Evolutionary conservation across 2,888 invertebrate species (phyloP).

Genomic region (Eilema depressum): DNA sequence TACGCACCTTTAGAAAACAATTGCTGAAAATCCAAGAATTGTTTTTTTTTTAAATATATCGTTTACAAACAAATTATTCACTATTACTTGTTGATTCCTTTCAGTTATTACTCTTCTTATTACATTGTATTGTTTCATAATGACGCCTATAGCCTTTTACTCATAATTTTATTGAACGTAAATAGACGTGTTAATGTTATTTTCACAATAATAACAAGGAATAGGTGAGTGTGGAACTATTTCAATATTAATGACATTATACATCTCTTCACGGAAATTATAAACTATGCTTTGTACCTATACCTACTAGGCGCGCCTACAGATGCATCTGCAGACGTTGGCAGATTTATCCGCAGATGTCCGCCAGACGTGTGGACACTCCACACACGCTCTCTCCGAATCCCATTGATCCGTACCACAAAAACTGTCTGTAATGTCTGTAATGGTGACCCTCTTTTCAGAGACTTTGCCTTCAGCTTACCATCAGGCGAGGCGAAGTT

Average conservation of each 20-base stretch:
- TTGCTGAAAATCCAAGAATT: not conserved
- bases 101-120: not conserved
- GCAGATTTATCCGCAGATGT: too few species aligned
- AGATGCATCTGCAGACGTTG: too few species aligned
- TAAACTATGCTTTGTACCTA: too few species aligned
- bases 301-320: too few species aligned
- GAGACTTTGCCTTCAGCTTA: too few species aligned
- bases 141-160: not conserved
- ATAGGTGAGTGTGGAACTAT: not conserved
- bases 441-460: too few species aligned
- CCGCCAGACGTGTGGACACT: too few species aligned
- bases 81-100: not conserved
- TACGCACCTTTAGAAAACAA: too few species aligned
- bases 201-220: not conserved
- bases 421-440: too few species aligned
- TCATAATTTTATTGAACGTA: not conserved
- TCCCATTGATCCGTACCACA: too few species aligned
- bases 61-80: slow-evolving; percentile 2
- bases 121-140: not conserved
- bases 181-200: slow-evolving; percentile 1
- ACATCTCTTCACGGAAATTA: not conserved
- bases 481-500: too few species aligned
- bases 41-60: not conserved
- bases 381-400: too few species aligned
- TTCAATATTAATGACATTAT: not conserved